These are phyloP conservation scores for Horisme vitalbata DNA, from an alignment of 2,888 invertebrate species.

Conservation along the genomic window DNA sequence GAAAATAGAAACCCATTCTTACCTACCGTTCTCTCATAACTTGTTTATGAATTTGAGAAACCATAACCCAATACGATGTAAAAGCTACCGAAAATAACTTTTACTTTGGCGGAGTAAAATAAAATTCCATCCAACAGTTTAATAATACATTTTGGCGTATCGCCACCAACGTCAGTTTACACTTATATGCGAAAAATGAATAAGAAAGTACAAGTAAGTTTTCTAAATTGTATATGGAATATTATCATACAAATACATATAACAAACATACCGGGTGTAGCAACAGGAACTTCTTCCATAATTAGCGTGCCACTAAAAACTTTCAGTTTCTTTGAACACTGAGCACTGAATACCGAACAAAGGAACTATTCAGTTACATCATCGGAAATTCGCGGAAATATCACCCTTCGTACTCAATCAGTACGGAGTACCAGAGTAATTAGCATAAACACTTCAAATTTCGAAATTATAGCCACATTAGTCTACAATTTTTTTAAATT, in stretches of 20 bases:
- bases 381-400: slow-evolving; percentile 56
- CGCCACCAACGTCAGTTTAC: slow-evolving; percentile 54
- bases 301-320: slow-evolving; percentile 58
- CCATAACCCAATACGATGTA: slow-evolving; percentile 21
- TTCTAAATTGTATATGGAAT: too few species aligned
- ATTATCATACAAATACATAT: too few species aligned
- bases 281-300: slow-evolving; percentile 44
- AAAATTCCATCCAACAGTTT: slow-evolving; percentile 59
- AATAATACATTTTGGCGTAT: slow-evolving; percentile 72
- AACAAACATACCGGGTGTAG: slow-evolving; percentile 46
- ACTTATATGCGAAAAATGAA: slow-evolving; percentile 41
- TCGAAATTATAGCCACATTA: slow-evolving; percentile 31
- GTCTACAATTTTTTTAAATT: slow-evolving; percentile 12
- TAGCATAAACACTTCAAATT: slow-evolving; percentile 43
- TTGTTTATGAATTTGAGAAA: slow-evolving; percentile 10
- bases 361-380: slow-evolving; percentile 70
- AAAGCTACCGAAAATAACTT: slow-evolving; percentile 51
- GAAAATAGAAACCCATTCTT: not conserved
- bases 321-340: slow-evolving; percentile 63
- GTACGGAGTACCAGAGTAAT: slow-evolving; percentile 41
- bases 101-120: slow-evolving; percentile 54
- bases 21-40: not conserved
- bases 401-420: slow-evolving; percentile 36
- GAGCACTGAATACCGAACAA: slow-evolving; percentile 52
- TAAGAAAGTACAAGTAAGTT: slow-evolving; percentile 26